A percentile compares a stretch with the other conserved stretches of the same genome.
phyloP scores from a whole-genome alignment of 2,888 invertebrate species.

The Allolobophora icterica region DNA sequence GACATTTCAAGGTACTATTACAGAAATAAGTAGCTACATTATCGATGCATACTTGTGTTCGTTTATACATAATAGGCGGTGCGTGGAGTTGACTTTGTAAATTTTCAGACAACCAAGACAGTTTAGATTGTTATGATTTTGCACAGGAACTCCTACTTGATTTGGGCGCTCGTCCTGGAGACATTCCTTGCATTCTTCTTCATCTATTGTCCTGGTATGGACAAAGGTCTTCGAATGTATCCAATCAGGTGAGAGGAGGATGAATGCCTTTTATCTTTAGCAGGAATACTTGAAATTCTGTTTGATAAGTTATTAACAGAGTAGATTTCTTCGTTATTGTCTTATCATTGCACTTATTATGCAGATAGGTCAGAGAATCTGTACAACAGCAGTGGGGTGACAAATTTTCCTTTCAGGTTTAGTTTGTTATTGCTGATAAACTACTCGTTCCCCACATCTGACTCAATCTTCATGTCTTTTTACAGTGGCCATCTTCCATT shows the following conservation, averaged over 20 bases:
- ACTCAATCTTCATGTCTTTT: too few relatives aligned
- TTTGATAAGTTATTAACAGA: not conserved
- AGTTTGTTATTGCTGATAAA: too few relatives aligned
- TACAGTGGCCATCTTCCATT: too few relatives aligned
- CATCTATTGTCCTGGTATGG: slow-evolving; percentile 65
- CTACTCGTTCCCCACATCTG: too few relatives aligned
- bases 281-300: not conserved
- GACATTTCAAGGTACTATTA: too few relatives aligned
- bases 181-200: slow-evolving; percentile 65
- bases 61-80: too few relatives aligned
- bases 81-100: too few relatives aligned
- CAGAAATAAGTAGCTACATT: too few relatives aligned
- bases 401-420: too few relatives aligned
- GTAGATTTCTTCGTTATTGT: not conserved
- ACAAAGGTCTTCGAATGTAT: slow-evolving; percentile 66
- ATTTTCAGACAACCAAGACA: not conserved
- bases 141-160: slow-evolving; percentile 64
- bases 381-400: too few relatives aligned
- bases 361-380: not conserved
- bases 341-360: not conserved
- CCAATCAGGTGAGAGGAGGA: slow-evolving; percentile 62
- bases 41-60: too few relatives aligned
- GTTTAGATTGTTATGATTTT: not conserved
- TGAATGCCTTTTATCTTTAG: not conserved
- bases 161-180: slow-evolving; percentile 66